Conservation (phyloP, 1,140 invertebrate genomes). For the Pachypeltis micranthus region DNA sequence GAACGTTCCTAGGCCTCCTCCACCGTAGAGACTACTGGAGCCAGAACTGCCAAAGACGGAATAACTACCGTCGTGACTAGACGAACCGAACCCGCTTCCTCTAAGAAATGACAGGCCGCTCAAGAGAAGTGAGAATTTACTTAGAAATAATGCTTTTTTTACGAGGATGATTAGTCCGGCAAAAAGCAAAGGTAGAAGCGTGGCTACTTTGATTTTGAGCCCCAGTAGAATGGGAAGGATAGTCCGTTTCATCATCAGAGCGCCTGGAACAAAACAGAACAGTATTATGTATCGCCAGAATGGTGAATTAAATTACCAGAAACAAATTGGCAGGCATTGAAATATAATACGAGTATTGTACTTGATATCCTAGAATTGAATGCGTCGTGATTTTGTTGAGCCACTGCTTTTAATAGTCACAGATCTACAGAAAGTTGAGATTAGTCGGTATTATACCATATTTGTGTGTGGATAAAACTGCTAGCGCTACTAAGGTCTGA, state of each 20-base stretch:
- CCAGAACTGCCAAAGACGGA: not conserved
- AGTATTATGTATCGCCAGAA: too few relatives aligned
- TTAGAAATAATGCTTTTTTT: slow-evolving; percentile 25
- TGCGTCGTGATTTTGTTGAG: too few relatives aligned
- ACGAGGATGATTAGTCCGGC: slow-evolving; percentile 19
- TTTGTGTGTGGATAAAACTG: too few relatives aligned
- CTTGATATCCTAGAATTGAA: too few relatives aligned
- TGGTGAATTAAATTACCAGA: too few relatives aligned
- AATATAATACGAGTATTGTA: too few relatives aligned
- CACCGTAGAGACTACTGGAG: not conserved
- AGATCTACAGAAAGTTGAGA: too few relatives aligned
- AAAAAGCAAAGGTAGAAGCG: slow-evolving; percentile 21
- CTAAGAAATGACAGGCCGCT: slow-evolving; percentile 16
- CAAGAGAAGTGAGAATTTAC: slow-evolving; percentile 22
- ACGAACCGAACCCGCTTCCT: not conserved
- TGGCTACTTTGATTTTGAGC: slow-evolving; percentile 21
- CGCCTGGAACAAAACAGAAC: slow-evolving; percentile 23
- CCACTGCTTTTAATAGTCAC: too few relatives aligned
- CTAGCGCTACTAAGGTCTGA: too few relatives aligned
- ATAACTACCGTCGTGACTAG: not conserved
- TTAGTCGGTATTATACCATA: too few relatives aligned
- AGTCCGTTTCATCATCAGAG: slow-evolving; percentile 22
- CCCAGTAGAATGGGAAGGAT: slow-evolving; percentile 21
- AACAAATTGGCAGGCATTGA: too few relatives aligned
- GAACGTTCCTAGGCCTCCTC: not conserved